Conservation (phyloP, 2,113 vertebrate genomes). For the Cyanoliseus patagonus region DNA sequence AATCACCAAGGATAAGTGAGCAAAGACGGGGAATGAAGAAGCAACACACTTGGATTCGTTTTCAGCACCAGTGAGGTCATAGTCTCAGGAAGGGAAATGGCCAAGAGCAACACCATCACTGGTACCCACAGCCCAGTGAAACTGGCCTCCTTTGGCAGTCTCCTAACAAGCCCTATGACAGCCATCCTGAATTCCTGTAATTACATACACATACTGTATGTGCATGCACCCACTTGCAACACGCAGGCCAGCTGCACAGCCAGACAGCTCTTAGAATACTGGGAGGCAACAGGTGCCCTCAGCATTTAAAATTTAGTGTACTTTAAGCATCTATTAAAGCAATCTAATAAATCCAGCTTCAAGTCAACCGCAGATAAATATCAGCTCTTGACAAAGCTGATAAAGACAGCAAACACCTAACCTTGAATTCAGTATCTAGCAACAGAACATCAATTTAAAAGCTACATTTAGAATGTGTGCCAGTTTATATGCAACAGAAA, state of each 20-base stretch:
- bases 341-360: neutral
- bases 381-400: neutral
- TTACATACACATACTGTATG: rapidly evolving
- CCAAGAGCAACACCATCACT: neutral
- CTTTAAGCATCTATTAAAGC: neutral
- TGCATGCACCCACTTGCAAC: neutral
- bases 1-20: rapidly evolving
- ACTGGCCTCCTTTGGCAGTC: neutral
- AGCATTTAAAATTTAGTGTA: neutral
- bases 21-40: neutral
- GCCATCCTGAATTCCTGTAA: neutral
- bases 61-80: neutral
- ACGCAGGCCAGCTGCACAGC: rapidly evolving
- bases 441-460: neutral
- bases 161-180: neutral
- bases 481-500: neutral
- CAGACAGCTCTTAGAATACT: neutral
- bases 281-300: neutral
- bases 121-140: neutral
- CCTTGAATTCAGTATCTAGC: neutral
- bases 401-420: neutral
- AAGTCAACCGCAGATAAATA: neutral
- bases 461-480: neutral
- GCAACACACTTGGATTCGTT: neutral
- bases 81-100: rapidly evolving